These are phyloP conservation scores for Pampus argenteus DNA, from an alignment of 2,797 vertebrate species.

Conservation along the genomic window DNA sequence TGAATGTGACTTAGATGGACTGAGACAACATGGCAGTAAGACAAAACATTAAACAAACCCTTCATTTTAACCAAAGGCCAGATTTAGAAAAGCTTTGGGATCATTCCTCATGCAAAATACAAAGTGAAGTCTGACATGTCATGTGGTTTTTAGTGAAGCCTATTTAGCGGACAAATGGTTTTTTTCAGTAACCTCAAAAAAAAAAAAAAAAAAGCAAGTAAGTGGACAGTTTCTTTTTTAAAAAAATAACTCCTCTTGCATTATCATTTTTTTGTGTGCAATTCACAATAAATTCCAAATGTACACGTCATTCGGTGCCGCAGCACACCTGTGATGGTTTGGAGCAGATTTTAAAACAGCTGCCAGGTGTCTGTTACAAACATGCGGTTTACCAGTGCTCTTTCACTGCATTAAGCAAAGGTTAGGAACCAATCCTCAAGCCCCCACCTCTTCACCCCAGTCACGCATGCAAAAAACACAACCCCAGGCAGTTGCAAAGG, in stretches of 20 bases:
- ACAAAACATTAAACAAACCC: too few species aligned
- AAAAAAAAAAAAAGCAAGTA: too few species aligned
- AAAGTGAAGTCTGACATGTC: background rate
- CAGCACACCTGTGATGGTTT: background rate
- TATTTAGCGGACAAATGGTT: background rate
- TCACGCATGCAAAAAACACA: background rate
- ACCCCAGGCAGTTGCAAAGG: constrained; percentile 19
- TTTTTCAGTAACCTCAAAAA: background rate
- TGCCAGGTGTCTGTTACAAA: constrained; percentile 31
- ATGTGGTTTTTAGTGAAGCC: background rate
- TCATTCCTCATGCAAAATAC: background rate
- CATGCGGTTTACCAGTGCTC: constrained; percentile 11
- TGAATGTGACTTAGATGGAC: background rate
- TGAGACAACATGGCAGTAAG: too few species aligned
- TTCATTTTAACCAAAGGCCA: too few species aligned
- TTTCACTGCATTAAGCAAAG: background rate
- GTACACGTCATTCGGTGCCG: background rate
- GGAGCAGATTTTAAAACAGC: constrained; percentile 22
- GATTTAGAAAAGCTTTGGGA: too few species aligned
- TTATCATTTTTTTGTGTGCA: too few species aligned
- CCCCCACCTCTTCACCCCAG: too few species aligned
- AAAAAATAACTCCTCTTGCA: too few species aligned
- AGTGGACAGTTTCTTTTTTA: too few species aligned
- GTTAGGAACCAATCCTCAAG: background rate
- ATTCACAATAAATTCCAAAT: background rate